A percentile compares a stretch with the other conserved stretches of the same genome.
Evolutionary conservation across 2,797 vertebrate species (phyloP).

Genomic region (Uromys caudimaculatus): DNA sequence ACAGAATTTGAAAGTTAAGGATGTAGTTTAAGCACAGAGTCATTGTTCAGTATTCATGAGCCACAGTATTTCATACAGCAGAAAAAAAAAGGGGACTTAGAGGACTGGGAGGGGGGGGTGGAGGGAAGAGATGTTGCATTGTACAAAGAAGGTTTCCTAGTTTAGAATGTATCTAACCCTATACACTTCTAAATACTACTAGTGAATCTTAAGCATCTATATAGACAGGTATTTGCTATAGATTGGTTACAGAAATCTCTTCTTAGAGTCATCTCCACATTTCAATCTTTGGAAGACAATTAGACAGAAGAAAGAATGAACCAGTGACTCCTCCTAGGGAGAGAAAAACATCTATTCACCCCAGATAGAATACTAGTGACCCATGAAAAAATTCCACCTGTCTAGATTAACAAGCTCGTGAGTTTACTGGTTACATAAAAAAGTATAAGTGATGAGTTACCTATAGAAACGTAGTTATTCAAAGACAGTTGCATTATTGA

Average conservation of each 20-base stretch:
- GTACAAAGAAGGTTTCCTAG: background rate
- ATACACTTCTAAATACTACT: background rate
- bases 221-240: background rate
- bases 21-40: too few species aligned
- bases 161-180: background rate
- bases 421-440: background rate
- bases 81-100: too few species aligned
- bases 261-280: background rate
- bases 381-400: background rate
- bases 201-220: background rate
- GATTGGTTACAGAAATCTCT: slow-evolving; percentile 4
- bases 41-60: background rate
- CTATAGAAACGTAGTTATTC: background rate
- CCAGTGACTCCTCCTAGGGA: background rate
- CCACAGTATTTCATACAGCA: background rate
- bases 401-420: background rate
- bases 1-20: background rate
- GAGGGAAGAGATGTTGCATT: background rate
- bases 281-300: background rate
- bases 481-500: background rate
- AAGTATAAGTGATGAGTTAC: background rate
- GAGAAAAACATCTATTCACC: background rate
- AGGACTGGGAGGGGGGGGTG: too few species aligned
- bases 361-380: background rate
- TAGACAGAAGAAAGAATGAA: background rate